phyloP scores from a whole-genome alignment of 2,113 vertebrate genomes.

The Amphiprion ocellaris region DNA sequence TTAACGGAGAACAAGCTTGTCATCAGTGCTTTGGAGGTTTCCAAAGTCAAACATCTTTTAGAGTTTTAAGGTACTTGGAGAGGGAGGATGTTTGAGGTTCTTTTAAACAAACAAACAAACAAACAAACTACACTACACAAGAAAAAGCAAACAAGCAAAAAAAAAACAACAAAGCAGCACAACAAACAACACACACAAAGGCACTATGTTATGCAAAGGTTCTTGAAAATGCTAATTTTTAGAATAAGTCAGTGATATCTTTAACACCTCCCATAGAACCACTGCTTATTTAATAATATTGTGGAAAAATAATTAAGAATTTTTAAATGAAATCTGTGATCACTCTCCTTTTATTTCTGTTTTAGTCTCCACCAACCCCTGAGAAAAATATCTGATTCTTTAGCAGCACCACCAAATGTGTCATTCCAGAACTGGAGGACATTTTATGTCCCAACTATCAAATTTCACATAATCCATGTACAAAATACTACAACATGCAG shows the following conservation, averaged over 20 bases:
- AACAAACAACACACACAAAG: too few species aligned
- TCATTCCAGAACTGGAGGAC: too few species aligned
- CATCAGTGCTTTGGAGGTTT: constrained; percentile 14
- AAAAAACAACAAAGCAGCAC: too few species aligned
- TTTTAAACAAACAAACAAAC: not conserved
- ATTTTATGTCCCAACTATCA: too few species aligned
- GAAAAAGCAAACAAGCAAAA: not conserved
- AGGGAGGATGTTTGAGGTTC: not conserved
- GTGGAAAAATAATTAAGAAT: not conserved
- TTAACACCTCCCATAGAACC: not conserved
- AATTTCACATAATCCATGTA: too few species aligned
- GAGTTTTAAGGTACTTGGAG: not conserved
- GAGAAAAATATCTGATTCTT: too few species aligned
- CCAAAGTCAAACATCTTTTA: constrained; percentile 9
- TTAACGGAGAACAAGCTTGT: constrained; percentile 16
- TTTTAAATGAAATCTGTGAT: not conserved
- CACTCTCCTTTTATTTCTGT: too few species aligned
- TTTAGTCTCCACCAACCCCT: too few species aligned
- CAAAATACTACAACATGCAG: too few species aligned
- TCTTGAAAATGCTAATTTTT: not conserved
- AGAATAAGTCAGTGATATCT: not conserved
- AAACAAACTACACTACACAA: not conserved
- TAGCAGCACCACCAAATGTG: too few species aligned
- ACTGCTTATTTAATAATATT: not conserved
- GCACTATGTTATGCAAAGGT: not conserved